These are phyloP conservation scores for Ailuropoda melanoleuca DNA, from an alignment of 2,113 vertebrate genomes.

Conservation along the genomic window DNA sequence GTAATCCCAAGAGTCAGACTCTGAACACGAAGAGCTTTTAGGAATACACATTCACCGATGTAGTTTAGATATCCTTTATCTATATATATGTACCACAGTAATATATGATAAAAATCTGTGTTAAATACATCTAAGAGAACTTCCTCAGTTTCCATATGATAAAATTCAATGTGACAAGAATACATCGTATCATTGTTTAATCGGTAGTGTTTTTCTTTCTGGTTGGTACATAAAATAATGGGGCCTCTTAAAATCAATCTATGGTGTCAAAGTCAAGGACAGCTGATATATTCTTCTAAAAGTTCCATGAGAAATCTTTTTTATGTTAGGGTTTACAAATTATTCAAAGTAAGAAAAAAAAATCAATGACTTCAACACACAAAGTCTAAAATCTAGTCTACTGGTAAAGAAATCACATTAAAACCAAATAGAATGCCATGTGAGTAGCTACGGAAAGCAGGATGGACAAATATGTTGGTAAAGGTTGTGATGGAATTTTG, in stretches of 20 bases:
- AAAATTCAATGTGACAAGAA: neutral
- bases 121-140: neutral
- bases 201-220: neutral
- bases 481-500: neutral
- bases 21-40: neutral
- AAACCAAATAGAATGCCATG: neutral
- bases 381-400: neutral
- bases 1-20: neutral
- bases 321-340: slow-evolving; percentile 37
- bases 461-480: neutral
- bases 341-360: neutral
- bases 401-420: neutral
- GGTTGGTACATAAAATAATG: neutral
- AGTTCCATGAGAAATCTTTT: slow-evolving; percentile 43
- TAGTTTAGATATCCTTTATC: neutral
- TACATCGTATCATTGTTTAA: neutral
- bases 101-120: neutral
- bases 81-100: neutral
- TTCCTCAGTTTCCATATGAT: neutral
- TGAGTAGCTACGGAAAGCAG: neutral
- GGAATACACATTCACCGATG: neutral
- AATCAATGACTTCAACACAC: neutral
- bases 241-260: neutral
- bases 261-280: neutral
- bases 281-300: neutral